Evolutionary conservation across 2,888 invertebrate species (phyloP), one percentile per base, ranked within the genome.

Genomic region (Antheraea assamensis): DNA sequence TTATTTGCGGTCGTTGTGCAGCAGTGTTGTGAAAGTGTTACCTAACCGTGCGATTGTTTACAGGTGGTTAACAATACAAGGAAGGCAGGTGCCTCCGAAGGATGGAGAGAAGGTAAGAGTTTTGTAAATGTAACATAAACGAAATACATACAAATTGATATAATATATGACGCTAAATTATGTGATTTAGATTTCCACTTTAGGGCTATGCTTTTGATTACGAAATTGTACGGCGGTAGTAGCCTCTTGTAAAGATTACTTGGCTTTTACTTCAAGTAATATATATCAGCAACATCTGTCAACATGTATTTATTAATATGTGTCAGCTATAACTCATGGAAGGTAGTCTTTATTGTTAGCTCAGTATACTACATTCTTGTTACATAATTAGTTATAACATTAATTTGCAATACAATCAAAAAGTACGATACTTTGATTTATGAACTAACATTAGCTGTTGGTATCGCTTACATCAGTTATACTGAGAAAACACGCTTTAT

Each of bases 61-160:
- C 92, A 95, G 95, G 96, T 96, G 74, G 97, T 96, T 55, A 97
- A 97, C 85, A 97, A 96, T 81, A 96, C 96, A 76, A 95, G 96
- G 78, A 96, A 96, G 87, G 94, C 95, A 15, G 95, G 92, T 21
- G 91, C 92, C 30, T 86, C 94, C 21, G 95, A 96, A 79, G 95
- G 94, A 77, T 95, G 95, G 85, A 95, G 95, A 81, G 95, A 95
- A 92, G 95, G 95, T 95, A 86, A 76, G 75, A 21, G 21, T 31
- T 68, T 24, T 24, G 8, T 24, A 10, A 58, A 10, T n/a, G 21
- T 58, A 24, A 24, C 27, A 27, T 61, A 61, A 21, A 27, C 19
- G 24, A 35, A 58, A 73, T 64, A 35, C 55, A 24, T 19, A 13
- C 2, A 13, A 0, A 61, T 13, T 58, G 2, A 13, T 58, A 24